phyloP scores from a whole-genome alignment of 2,797 vertebrate species.

The Melanotaenia nigrans region DNA sequence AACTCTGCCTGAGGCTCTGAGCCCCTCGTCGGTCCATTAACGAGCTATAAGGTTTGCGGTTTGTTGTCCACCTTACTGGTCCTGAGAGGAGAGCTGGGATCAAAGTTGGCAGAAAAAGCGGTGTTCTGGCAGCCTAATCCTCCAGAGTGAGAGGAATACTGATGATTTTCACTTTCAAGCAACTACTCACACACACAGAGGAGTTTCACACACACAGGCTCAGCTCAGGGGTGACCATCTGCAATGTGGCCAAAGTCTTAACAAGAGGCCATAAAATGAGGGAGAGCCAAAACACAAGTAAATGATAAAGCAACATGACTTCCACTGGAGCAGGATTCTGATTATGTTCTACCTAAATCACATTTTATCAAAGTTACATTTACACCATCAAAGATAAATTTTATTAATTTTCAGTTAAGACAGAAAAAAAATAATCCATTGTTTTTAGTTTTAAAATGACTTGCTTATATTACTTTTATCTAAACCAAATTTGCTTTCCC shows the following conservation, averaged over 20 bases:
- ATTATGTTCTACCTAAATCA: conserved; percentile 7
- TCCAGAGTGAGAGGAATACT: conserved; percentile 75
- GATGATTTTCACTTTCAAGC: conserved; percentile 70
- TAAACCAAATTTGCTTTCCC: conserved; percentile 36
- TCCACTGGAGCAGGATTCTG: not conserved
- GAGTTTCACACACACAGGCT: conserved; percentile 37
- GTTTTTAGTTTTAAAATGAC: conserved; percentile 4
- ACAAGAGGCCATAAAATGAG: conserved; percentile 27
- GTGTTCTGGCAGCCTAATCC: conserved; percentile 80
- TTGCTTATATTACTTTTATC: conserved; percentile 36
- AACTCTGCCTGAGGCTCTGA: conserved; percentile 54
- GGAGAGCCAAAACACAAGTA: conserved; percentile 3
- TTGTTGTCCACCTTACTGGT: conserved; percentile 75
- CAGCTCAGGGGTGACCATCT: conserved; percentile 68
- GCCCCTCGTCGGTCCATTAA: conserved; percentile 61
- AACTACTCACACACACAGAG: conserved; percentile 16
- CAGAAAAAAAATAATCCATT: conserved; percentile 10
- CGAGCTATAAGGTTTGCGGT: conserved; percentile 69
- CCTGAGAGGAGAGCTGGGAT: conserved; percentile 71
- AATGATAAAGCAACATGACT: not conserved
- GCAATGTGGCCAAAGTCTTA: conserved; percentile 67
- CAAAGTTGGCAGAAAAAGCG: conserved; percentile 80
- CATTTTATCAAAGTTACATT: conserved; percentile 22
- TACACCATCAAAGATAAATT: conserved; percentile 14
- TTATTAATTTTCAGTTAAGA: conserved; percentile 24